Percentiles rank a stretch among this genome's conserved stretches.
Evolutionary conservation across 2,888 invertebrate species (phyloP).

Genomic region (Drymonia ruficornis): DNA sequence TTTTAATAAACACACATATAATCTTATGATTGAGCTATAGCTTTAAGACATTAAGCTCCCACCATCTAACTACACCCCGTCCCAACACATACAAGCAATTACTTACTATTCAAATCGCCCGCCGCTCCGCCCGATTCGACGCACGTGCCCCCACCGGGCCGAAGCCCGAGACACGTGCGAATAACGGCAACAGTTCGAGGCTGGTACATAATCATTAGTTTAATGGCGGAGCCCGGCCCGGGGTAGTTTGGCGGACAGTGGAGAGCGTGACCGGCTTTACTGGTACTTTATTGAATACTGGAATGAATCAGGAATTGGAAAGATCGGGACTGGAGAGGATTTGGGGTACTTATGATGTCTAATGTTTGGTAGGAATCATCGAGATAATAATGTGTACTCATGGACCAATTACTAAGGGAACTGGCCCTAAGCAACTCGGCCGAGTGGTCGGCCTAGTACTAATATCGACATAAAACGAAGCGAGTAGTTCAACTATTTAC

Average conservation of each 20-base stretch:
- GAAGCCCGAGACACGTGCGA: slow-evolving; percentile 62
- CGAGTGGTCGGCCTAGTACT: no score
- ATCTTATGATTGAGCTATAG: neutral
- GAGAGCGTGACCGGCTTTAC: slow-evolving; percentile 51
- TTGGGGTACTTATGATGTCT: neutral
- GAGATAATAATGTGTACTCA: no score
- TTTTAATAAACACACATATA: no score
- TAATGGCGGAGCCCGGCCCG: slow-evolving; percentile 54
- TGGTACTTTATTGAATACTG: slow-evolving; percentile 37
- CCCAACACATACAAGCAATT: slow-evolving; percentile 16
- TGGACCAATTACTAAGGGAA: no score
- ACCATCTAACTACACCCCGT: slow-evolving; percentile 1
- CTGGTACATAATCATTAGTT: slow-evolving; percentile 70
- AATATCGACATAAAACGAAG: no score
- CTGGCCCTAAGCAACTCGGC: no score
- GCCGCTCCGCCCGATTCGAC: slow-evolving; percentile 40
- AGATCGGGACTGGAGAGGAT: neutral
- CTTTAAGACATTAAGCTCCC: neutral
- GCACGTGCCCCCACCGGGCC: slow-evolving; percentile 42
- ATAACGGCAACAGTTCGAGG: slow-evolving; percentile 65
- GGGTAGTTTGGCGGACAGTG: slow-evolving; percentile 45
- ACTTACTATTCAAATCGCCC: slow-evolving; percentile 35
- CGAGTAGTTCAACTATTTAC: no score
- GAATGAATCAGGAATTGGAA: slow-evolving; percentile 3
- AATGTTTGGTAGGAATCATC: neutral